Conservation (phyloP, 2,113 vertebrate species). For the Pogona vitticeps region DNA sequence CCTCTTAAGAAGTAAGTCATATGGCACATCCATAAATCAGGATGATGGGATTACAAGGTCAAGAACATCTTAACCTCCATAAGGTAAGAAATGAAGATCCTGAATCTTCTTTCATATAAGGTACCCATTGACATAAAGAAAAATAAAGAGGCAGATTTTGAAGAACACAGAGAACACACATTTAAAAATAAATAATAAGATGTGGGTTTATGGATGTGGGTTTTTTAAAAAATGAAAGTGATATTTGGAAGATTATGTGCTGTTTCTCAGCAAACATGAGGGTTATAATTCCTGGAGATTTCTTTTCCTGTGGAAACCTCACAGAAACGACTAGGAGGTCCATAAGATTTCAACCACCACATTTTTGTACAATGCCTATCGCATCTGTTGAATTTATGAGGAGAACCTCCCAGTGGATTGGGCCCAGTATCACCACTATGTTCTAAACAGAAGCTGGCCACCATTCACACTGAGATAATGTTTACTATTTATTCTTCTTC, state of each 20-base stretch:
- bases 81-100: conserved; percentile 36
- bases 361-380: not conserved
- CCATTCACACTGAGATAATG: not conserved
- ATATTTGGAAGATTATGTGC: not conserved
- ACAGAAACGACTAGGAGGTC: not conserved
- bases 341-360: not conserved
- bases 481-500: not conserved
- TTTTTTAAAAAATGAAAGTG: no score
- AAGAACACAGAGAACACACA: not conserved
- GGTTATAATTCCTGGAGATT: not conserved
- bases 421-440: not conserved
- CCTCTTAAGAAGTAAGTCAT: conserved; percentile 41
- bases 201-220: not conserved
- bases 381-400: not conserved
- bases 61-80: conserved; percentile 46
- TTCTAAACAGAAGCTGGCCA: not conserved
- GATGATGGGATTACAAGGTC: conserved; percentile 42
- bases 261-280: not conserved
- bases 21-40: conserved; percentile 41
- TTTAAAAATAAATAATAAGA: not conserved
- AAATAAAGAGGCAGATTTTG: not conserved
- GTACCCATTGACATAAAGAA: conserved; percentile 3
- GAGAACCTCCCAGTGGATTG: not conserved
- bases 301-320: not conserved
- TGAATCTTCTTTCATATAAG: conserved; percentile 42